phyloP scores from a whole-genome alignment of 2,797 vertebrate species.

The Carcharodon carcharias region DNA sequence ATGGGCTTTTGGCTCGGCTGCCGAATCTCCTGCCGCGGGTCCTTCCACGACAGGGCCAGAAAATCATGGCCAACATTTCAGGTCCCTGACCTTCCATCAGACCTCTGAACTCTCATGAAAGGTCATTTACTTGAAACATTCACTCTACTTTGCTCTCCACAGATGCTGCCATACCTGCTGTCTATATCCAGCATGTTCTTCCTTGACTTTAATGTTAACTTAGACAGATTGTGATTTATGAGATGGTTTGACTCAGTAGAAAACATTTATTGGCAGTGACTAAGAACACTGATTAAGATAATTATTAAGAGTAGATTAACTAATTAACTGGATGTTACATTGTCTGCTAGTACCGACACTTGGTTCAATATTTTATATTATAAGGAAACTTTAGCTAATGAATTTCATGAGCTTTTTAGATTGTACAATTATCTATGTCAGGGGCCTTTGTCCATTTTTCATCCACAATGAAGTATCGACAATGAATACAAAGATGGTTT shows the following conservation, averaged over 20 bases:
- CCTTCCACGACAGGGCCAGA: too few relatives aligned
- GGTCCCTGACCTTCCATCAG: not conserved
- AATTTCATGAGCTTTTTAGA: not conserved
- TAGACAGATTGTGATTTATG: not conserved
- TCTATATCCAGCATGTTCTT: not conserved
- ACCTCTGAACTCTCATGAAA: not conserved
- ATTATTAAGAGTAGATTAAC: not conserved
- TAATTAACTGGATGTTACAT: not conserved
- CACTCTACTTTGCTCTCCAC: not conserved
- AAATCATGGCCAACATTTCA: not conserved
- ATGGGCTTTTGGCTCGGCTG: too few relatives aligned
- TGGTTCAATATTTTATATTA: not conserved
- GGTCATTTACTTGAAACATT: not conserved
- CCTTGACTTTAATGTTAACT: not conserved
- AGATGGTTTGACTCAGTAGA: not conserved
- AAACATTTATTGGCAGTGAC: not conserved
- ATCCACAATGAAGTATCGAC: not conserved
- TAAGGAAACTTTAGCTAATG: not conserved
- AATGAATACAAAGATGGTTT: not conserved
- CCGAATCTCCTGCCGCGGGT: too few relatives aligned
- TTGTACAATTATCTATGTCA: not conserved
- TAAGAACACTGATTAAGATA: not conserved
- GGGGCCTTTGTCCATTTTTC: not conserved
- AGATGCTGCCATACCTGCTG: not conserved
- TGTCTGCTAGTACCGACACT: not conserved